These are phyloP conservation scores for Drosophila nebulosa DNA, from an alignment of 1,140 invertebrate species.

Conservation along the genomic window DNA sequence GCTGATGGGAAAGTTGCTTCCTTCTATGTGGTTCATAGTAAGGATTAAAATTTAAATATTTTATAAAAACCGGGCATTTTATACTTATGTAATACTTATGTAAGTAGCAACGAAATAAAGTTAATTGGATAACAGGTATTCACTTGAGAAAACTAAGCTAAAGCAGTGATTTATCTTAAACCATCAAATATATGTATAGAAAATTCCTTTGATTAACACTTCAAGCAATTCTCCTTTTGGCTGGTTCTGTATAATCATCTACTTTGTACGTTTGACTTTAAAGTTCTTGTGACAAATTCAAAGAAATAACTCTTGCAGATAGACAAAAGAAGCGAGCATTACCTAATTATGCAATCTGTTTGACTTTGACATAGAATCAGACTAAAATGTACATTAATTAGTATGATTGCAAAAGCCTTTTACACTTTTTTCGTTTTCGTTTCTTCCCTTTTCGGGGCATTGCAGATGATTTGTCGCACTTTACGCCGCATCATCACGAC, in stretches of 20 bases:
- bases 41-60: too few relatives aligned
- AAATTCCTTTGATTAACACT: too few relatives aligned
- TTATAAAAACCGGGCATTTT: too few relatives aligned
- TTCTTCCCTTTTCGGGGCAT: neutral
- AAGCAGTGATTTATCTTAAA: too few relatives aligned
- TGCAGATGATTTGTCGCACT: slow-evolving; percentile 75
- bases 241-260: too few relatives aligned
- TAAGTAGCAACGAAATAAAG: neutral
- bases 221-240: too few relatives aligned
- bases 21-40: too few relatives aligned
- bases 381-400: slow-evolving; percentile 58
- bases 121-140: neutral
- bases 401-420: slow-evolving; percentile 26
- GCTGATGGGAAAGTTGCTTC: too few relatives aligned
- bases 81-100: neutral
- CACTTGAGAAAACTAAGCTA: neutral
- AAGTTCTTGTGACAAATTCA: neutral
- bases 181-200: too few relatives aligned
- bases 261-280: neutral
- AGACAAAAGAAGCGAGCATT: neutral
- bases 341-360: slow-evolving; percentile 1
- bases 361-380: slow-evolving; percentile 15
- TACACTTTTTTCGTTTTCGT: neutral
- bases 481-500: slow-evolving; percentile 70
- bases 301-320: neutral